These are phyloP conservation scores for Thalassarche chlororhynchos DNA, from an alignment of 2,113 vertebrate genomes.

Conservation along the genomic window DNA sequence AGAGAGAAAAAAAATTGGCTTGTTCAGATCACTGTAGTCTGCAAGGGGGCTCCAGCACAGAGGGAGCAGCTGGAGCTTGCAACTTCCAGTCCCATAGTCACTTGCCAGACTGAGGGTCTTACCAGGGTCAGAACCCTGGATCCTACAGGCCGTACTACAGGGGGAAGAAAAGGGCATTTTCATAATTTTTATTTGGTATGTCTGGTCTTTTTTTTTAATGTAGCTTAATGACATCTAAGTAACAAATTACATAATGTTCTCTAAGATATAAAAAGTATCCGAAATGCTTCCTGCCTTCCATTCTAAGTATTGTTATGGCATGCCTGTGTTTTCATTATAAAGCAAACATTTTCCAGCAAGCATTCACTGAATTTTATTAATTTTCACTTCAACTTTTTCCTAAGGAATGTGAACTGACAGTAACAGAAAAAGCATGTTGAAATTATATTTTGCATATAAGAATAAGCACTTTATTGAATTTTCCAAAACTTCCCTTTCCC, in stretches of 20 bases:
- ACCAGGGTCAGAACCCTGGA: neutral
- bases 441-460: neutral
- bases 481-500: neutral
- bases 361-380: neutral
- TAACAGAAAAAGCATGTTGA: neutral
- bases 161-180: neutral
- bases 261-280: neutral
- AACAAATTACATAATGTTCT: constrained; percentile 1
- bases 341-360: neutral
- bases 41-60: neutral
- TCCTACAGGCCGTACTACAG: neutral
- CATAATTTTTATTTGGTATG: neutral
- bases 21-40: neutral
- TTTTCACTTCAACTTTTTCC: neutral
- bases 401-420: neutral
- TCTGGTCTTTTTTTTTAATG: neutral
- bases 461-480: neutral
- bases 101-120: neutral
- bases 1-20: neutral
- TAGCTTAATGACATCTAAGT: neutral
- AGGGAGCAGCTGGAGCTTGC: neutral
- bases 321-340: neutral
- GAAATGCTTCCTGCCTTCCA: neutral
- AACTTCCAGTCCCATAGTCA: neutral
- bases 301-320: neutral